Base-by-base conservation (phyloP, 2,888 invertebrate species). In the Anorthoa munda region DNA sequence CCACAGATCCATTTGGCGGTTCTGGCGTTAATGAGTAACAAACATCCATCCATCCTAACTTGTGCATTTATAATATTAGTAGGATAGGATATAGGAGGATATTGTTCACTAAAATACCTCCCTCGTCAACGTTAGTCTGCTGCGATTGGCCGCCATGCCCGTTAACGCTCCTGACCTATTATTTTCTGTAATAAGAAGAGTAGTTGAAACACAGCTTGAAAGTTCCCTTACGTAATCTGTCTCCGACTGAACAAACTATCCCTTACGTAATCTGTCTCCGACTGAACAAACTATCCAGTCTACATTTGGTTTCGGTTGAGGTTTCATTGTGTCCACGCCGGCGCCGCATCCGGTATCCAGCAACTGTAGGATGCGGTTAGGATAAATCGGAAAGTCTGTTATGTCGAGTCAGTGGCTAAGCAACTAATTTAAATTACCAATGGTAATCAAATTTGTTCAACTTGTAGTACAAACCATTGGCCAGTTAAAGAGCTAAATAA, bases 341-440 rank as follows among this genome's bases (percentile, higher is more conserved):
- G 21, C 39, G 61, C 60, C 74, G 39, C 74, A 78, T 73, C 75
- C 78, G 60, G 64, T 64, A 50, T 66, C 60, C 45, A 23, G 53
- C 18, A 18, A 63, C 17, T 60, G n/a, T 56, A 55, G 74, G 60
- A 73, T 79, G 78, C 61, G 68, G 65, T 68, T 26, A 21, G 55
- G 51, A 65, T 53, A 23, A 51, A 65, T 59, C n/a, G 59, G 56
- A 59, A 66, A 61, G 53, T 63, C 45, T 61, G 45, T 61, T 46
- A 53, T 55, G 45, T 17, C 56, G 0, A 50, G 12, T 48, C n/a
- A n/a, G n/a, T n/a, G n/a, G 26, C 17, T 5, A 63, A 45, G 39
- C 11, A 1, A 39, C 46, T 50, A 46, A 11, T 58, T 45, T 23
- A 17, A 13, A 13, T 26, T 26, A 48, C 4, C 17, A 46, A 2